Evolutionary conservation across 2,113 vertebrate species (phyloP).

Genomic region (Motacilla alba): DNA sequence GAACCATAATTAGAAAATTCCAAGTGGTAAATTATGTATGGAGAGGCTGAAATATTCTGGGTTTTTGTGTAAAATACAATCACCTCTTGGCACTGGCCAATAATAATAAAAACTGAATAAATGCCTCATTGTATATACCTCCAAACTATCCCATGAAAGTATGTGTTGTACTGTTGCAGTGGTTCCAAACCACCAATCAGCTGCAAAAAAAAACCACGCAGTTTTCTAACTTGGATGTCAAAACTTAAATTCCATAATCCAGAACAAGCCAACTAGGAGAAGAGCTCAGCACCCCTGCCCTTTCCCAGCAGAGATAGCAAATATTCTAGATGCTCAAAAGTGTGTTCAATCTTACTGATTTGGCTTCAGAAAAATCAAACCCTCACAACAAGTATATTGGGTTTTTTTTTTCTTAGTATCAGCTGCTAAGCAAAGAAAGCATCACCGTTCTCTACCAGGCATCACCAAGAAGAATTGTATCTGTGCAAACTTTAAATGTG

Average conservation of each 20-base stretch:
- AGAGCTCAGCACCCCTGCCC: neutral
- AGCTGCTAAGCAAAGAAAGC: neutral
- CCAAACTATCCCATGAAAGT: neutral
- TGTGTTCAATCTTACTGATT: neutral
- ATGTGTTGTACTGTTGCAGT: neutral
- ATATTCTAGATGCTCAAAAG: neutral
- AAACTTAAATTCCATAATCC: neutral
- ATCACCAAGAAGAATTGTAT: neutral
- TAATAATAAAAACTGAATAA: conserved; percentile 35
- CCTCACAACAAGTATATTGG: neutral
- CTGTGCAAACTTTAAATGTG: neutral
- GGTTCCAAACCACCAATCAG: neutral
- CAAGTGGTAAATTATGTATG: neutral
- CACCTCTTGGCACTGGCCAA: neutral
- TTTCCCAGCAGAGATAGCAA: neutral
- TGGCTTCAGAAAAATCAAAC: neutral
- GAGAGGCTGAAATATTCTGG: neutral
- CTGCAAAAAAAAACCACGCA: neutral
- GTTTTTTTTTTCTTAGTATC: neutral
- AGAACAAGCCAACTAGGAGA: neutral
- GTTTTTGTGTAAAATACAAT: conserved; percentile 19
- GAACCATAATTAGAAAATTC: conserved; percentile 42
- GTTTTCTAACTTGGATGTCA: neutral
- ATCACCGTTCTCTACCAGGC: neutral
- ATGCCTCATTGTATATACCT: neutral